Conservation (phyloP, 2,113 vertebrate genomes). For the Climacteris rufus region DNA sequence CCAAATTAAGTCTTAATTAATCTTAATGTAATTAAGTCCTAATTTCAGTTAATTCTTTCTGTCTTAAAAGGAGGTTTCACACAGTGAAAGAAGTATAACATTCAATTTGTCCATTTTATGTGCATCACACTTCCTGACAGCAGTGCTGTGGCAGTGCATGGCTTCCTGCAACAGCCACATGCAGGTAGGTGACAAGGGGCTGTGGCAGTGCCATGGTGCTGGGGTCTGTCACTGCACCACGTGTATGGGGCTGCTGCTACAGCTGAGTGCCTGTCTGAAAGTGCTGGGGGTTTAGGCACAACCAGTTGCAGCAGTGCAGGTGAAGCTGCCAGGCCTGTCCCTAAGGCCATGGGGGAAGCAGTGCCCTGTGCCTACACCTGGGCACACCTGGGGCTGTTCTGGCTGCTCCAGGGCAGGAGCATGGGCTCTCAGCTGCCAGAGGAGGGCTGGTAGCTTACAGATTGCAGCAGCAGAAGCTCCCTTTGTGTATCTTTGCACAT, state of each 20-base stretch:
- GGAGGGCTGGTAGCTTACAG: neutral
- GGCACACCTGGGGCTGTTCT: accelerated
- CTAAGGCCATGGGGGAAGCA: accelerated
- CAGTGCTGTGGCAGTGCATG: neutral
- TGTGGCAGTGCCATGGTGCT: accelerated
- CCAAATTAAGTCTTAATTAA: slow-evolving; percentile 29
- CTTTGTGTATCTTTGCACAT: accelerated
- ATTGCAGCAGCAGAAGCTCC: neutral
- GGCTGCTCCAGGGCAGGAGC: neutral
- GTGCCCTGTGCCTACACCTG: neutral
- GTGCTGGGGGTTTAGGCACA: accelerated
- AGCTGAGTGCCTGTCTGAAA: accelerated
- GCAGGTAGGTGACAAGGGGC: accelerated
- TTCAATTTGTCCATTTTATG: neutral
- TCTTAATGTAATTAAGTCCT: slow-evolving; percentile 6
- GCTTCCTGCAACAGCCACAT: neutral
- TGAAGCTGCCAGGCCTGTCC: neutral
- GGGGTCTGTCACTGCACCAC: neutral
- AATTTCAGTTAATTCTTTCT: neutral
- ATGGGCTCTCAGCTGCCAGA: neutral
- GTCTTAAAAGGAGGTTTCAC: neutral
- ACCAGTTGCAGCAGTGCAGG: neutral
- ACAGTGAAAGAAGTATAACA: neutral
- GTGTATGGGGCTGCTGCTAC: accelerated
- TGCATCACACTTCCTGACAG: accelerated